A percentile compares a stretch with the other conserved stretches of the same genome.
Evolutionary conservation across 1,140 invertebrate genomes (phyloP).

Genomic region (Phortica variegata): DNA sequence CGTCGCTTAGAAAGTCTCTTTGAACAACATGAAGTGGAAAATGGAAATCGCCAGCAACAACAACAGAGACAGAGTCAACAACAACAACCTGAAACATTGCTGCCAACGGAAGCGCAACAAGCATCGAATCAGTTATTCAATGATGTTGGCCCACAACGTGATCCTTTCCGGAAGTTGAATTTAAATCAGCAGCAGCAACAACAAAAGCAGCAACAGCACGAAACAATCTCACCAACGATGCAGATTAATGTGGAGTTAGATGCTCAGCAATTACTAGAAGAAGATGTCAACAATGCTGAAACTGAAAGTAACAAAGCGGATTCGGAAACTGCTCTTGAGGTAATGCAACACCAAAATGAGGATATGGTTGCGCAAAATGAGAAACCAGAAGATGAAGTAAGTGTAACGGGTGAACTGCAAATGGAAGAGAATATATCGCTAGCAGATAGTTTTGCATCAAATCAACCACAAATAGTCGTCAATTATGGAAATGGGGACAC

Average conservation of each 20-base stretch:
- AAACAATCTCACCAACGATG: slow-evolving; percentile 11
- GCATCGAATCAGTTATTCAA: slow-evolving; percentile 2
- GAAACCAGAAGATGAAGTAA: slow-evolving; percentile 35
- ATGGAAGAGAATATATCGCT: no score
- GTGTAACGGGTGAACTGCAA: slow-evolving; percentile 1
- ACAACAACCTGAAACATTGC: slow-evolving; percentile 61
- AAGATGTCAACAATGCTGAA: slow-evolving; percentile 3
- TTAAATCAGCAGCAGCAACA: slow-evolving; percentile 38
- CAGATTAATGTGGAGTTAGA: background rate
- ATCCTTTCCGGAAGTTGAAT: slow-evolving; percentile 64
- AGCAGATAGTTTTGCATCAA: no score
- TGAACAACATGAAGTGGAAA: slow-evolving; percentile 64
- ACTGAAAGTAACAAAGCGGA: slow-evolving; percentile 14
- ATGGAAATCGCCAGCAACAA: slow-evolving; percentile 39
- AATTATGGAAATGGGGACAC: no score
- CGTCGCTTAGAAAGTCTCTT: slow-evolving; percentile 70
- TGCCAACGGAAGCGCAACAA: background rate
- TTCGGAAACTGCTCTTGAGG: background rate
- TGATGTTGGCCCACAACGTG: slow-evolving; percentile 58
- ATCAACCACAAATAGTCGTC: no score
- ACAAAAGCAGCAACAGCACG: slow-evolving; percentile 14
- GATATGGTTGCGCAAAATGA: slow-evolving; percentile 23
- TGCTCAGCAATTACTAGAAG: no score
- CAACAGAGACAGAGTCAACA: slow-evolving; percentile 57
- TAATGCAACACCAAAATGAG: background rate